Base-by-base conservation (phyloP, 1,140 invertebrate species). In the Diploscapter pachys region DNA sequence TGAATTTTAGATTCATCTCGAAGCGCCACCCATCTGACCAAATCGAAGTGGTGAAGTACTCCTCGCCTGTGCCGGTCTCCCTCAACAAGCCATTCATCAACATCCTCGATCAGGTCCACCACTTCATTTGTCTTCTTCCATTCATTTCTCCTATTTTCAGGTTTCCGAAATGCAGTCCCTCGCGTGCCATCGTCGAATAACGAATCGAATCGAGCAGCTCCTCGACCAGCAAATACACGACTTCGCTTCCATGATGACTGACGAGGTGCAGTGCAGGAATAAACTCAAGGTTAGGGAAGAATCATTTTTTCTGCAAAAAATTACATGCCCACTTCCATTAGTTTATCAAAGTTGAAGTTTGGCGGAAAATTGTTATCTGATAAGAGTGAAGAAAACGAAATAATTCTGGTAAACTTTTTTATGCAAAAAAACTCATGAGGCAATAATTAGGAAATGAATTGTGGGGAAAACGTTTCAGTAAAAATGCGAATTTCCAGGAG, bases 61-160 rank as follows among this genome's bases (percentile, higher is more conserved):
- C 78, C 2, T 31, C 68, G 3, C 78, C 79, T 2, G 56, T 61
- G 65, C 5, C 53, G 5, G 72, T 80, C 49, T 9, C 50, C 49
- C 70, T 80, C 11, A 80, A 80, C 61, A 72, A 75, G 48, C 79
- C 78, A 4, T 57, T 80, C 52, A 80, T 80, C 63, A 79, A 80
- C 61, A 80, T 80, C 61, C 49, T 78, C 48, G 79, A 80, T 73
- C 79, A 80, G 65, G 79, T 83, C n/a, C 31, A 31, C 31, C 31
- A 31, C 31, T 31, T 31, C 31, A 31, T 31, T 31, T 31, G 31
- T 4, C 11, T 59, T 59, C 57, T 59, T 13, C 13, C 57, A 11
- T 59, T 59, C 51, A 6, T 13, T 64, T 64, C 13, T 13, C 63
- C 51, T 13, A 31, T 64, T 13, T 64, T 5, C n/a, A 64, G 63